Base-by-base conservation (phyloP, 2,888 invertebrate species). In the Sipha maydis region DNA sequence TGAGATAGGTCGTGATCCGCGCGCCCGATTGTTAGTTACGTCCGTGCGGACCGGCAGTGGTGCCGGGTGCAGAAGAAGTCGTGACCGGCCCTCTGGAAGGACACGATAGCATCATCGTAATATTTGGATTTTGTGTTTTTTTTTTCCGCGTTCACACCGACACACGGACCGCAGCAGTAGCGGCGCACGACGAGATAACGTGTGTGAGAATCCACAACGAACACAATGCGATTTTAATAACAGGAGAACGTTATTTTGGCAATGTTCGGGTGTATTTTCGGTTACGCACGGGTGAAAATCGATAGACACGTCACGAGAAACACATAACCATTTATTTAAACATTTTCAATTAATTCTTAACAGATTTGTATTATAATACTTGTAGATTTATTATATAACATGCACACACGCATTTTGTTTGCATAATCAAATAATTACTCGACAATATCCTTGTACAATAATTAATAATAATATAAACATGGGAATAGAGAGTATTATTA, bases 31-130 rank as follows among this genome's bases (percentile, higher is more conserved):
- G 48, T 48, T 11, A 11, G 76, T 84, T 76, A 76, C 76, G 76
- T 84, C 61, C 61, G 61, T 67, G n/a, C 19, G 21, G 9, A 21
- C 61, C 61, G 54, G 31, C n/a, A 83, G 84, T 76, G 25, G 54
- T 28, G 31, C 1, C 71, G 71, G 83, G 3, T 73, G 77, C 28
- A 25, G 67, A 31, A 1, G 25, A 67, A 85, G 48, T 85, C 85
- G 85, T 85, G 85, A 85, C 85, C 25, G 77, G 77, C 77, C 84
- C 84, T 17, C 48, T 48, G 77, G 77, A 77, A 77, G 85, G 85
- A 77, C 85, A 77, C 34, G 34, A 34, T 34, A 41, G 75, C 38
- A 38, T 75, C 21, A 9, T 31, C 56, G 38, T 75, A 73, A 75
- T 38, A 14, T 69, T 69, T 67, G 4, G 25, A 25, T 67, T 67